These are phyloP conservation scores for Echinarachnius parma DNA, from an alignment of 53 echinoderm and acorn worm genomes.

Conservation along the genomic window DNA sequence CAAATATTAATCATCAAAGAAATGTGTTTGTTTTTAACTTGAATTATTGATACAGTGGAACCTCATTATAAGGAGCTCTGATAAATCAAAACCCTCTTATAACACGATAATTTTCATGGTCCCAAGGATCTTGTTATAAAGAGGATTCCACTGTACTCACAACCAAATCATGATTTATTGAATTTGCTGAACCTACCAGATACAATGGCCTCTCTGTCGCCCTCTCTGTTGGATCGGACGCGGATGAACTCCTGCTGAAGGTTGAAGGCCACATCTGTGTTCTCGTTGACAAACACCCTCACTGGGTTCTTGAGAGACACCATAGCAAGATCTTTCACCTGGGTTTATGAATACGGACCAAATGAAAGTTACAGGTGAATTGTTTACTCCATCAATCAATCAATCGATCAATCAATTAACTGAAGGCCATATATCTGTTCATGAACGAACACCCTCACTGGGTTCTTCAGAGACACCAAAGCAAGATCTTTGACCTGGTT, in stretches of 20 bases:
- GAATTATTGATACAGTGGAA: no score
- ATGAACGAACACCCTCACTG: constrained; percentile 78
- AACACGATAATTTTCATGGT: no score
- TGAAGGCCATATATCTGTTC: constrained; percentile 88
- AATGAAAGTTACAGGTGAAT: no score
- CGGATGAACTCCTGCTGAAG: constrained; percentile 94
- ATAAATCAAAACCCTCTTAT: no score
- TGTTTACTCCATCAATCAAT: no score
- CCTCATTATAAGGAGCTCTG: no score
- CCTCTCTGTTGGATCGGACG: constrained; percentile 73
- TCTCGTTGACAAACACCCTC: constrained; percentile 93
- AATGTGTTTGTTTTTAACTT: no score
- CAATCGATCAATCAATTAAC: no score
- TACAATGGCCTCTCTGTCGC: constrained; percentile 89
- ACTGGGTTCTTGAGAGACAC: constrained; percentile 93
- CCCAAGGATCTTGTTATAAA: no score
- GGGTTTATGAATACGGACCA: background rate
- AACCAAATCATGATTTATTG: no score
- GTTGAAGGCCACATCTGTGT: constrained; percentile 96
- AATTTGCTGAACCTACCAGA: constrained; percentile 75
- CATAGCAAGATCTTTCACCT: constrained; percentile 93
- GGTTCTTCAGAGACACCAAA: constrained; percentile 73
- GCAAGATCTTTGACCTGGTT: constrained; percentile 81
- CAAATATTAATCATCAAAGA: no score
- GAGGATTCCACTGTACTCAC: no score